Percentiles rank a stretch among this genome's conserved stretches.
Conservation (phyloP, 2,888 invertebrate species). For the Trichopoda pennipes region DNA sequence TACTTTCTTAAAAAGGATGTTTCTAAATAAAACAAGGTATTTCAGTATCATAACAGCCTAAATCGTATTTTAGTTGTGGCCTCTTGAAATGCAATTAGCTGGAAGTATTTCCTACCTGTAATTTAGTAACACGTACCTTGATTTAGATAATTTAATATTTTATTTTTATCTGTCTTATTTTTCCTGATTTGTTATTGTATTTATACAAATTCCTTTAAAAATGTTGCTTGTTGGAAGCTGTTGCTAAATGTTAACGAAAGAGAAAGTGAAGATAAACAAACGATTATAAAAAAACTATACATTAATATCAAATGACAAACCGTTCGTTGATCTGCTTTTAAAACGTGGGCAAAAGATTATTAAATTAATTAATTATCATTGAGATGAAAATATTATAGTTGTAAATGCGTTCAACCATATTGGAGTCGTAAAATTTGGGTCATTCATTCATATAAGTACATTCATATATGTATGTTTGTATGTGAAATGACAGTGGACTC, state of each 20-base stretch:
- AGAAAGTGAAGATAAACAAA: not conserved
- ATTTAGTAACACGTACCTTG: not conserved
- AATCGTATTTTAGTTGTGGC: not conserved
- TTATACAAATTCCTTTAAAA: not conserved
- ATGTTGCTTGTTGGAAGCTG: not conserved
- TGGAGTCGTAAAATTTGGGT: slow-evolving; percentile 25
- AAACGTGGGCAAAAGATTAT: slow-evolving; percentile 50
- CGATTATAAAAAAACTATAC: not conserved
- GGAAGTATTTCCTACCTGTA: no score
- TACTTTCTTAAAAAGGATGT: not conserved
- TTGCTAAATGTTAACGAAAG: not conserved
- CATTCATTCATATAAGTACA: not conserved
- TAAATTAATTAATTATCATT: slow-evolving; percentile 52
- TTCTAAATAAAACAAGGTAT: not conserved
- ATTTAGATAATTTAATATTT: slow-evolving; percentile 12
- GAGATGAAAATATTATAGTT: slow-evolving; percentile 50
- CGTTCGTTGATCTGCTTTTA: slow-evolving; percentile 26
- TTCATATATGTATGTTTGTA: not conserved
- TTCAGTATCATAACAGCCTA: not conserved
- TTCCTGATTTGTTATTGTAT: not conserved
- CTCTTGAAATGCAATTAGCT: not conserved
- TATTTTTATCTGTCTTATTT: not conserved
- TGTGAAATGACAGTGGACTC: not conserved
- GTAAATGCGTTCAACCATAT: slow-evolving; percentile 44
- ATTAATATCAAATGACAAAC: slow-evolving; percentile 47